These are phyloP conservation scores for Andrena praecox DNA, from an alignment of 2,888 invertebrate species.

Conservation along the genomic window DNA sequence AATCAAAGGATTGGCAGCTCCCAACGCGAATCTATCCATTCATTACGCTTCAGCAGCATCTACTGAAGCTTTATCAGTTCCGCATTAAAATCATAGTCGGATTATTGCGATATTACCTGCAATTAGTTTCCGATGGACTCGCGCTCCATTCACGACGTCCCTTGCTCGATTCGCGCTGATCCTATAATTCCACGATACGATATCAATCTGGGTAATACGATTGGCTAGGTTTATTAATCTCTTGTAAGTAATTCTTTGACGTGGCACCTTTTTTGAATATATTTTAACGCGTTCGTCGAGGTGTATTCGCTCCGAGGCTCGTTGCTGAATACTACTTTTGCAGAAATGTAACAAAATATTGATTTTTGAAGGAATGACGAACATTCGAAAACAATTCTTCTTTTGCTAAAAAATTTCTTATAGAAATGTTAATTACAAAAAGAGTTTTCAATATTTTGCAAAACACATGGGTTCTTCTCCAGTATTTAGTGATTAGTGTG, in stretches of 20 bases:
- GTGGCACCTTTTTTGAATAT: slow-evolving; percentile 3
- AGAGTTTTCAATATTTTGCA: no score
- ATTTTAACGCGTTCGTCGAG: not conserved
- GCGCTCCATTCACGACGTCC: slow-evolving; percentile 15
- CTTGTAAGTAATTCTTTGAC: slow-evolving; percentile 4
- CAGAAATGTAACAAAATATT: no score
- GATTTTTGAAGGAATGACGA: no score
- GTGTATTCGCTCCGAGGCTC: not conserved
- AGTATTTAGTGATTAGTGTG: no score
- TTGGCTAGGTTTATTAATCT: not conserved
- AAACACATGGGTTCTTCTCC: no score
- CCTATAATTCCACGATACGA: not conserved
- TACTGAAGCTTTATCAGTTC: slow-evolving; percentile 50
- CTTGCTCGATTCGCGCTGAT: slow-evolving; percentile 33
- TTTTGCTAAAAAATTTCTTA: no score
- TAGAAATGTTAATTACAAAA: no score
- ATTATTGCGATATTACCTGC: slow-evolving; percentile 62
- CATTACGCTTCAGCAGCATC: slow-evolving; percentile 58
- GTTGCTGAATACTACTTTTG: no score
- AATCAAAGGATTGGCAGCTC: slow-evolving; percentile 19
- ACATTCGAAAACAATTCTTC: no score
- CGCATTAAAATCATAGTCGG: slow-evolving; percentile 38
- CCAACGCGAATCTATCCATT: slow-evolving; percentile 55
- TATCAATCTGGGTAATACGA: not conserved
- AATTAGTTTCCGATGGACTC: slow-evolving; percentile 53